These are phyloP conservation scores for Leptinotarsa texana DNA, from an alignment of 1,140 invertebrate species.

Conservation along the genomic window DNA sequence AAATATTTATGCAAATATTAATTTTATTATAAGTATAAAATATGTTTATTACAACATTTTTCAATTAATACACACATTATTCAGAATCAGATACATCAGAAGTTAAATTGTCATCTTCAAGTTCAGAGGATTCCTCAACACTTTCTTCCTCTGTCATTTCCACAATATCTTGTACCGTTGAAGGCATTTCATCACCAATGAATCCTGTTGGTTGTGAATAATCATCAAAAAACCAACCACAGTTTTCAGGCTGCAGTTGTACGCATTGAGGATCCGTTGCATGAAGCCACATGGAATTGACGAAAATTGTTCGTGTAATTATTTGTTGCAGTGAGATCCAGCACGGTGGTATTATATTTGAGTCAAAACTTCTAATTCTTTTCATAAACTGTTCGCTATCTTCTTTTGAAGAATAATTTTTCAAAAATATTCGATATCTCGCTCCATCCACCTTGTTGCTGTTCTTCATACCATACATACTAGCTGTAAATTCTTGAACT, in stretches of 20 bases:
- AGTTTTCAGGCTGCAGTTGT: slow-evolving; percentile 23
- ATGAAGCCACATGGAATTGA: slow-evolving; percentile 23
- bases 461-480: slow-evolving; percentile 14
- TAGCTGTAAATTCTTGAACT: background rate
- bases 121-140: background rate
- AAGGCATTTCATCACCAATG: slow-evolving; percentile 39
- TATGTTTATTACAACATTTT: too few species aligned
- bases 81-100: slow-evolving; percentile 14
- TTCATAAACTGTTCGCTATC: slow-evolving; percentile 8
- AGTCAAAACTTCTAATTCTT: slow-evolving; percentile 18
- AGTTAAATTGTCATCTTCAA: background rate
- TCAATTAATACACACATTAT: too few species aligned
- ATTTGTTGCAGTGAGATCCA: slow-evolving; percentile 5
- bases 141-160: background rate
- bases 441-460: slow-evolving; percentile 9
- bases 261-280: slow-evolving; percentile 23
- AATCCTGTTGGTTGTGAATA: slow-evolving; percentile 38
- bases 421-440: slow-evolving; percentile 13
- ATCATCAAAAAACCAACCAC: slow-evolving; percentile 24
- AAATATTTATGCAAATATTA: too few species aligned
- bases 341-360: slow-evolving; percentile 4
- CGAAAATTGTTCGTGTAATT: slow-evolving; percentile 6
- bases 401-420: slow-evolving; percentile 14
- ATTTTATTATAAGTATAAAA: too few species aligned
- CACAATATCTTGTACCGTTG: slow-evolving; percentile 37